A percentile compares a stretch with the other conserved stretches of the same genome.
These are phyloP conservation scores for Sinocyclocheilus anshuiensis DNA, from an alignment of 2,113 vertebrate species.

Conservation along the genomic window DNA sequence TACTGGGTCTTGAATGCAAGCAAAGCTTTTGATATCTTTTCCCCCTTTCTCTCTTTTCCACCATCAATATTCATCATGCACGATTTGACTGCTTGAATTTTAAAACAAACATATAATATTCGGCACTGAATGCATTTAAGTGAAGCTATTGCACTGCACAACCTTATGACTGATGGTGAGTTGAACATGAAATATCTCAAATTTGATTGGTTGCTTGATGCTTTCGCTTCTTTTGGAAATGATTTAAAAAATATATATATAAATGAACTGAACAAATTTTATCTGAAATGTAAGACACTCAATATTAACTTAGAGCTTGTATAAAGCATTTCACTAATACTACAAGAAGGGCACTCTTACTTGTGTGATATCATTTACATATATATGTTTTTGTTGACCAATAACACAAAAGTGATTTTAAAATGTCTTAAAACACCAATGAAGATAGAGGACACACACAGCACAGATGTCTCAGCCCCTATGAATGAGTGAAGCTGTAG, in stretches of 20 bases:
- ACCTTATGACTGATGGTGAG: background rate
- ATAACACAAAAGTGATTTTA: background rate
- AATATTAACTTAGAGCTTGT: too few relatives aligned
- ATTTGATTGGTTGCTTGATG: background rate
- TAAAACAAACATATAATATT: background rate
- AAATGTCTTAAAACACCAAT: background rate
- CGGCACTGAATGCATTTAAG: background rate
- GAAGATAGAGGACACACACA: background rate
- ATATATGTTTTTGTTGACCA: background rate
- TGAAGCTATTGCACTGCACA: background rate
- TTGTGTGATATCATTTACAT: background rate
- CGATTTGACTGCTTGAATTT: background rate
- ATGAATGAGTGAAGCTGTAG: background rate
- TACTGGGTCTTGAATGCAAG: background rate
- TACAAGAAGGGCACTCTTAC: too few relatives aligned
- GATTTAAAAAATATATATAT: too few relatives aligned
- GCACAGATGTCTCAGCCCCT: background rate
- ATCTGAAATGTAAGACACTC: too few relatives aligned
- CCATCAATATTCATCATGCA: background rate
- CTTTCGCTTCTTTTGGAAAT: background rate
- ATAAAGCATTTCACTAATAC: too few relatives aligned
- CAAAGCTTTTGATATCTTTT: background rate
- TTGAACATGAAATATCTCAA: background rate
- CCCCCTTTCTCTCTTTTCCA: background rate
- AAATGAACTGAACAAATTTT: too few relatives aligned